Evolutionary conservation across 2,797 vertebrate genomes (phyloP).

Genomic region (Vultur gryphus): DNA sequence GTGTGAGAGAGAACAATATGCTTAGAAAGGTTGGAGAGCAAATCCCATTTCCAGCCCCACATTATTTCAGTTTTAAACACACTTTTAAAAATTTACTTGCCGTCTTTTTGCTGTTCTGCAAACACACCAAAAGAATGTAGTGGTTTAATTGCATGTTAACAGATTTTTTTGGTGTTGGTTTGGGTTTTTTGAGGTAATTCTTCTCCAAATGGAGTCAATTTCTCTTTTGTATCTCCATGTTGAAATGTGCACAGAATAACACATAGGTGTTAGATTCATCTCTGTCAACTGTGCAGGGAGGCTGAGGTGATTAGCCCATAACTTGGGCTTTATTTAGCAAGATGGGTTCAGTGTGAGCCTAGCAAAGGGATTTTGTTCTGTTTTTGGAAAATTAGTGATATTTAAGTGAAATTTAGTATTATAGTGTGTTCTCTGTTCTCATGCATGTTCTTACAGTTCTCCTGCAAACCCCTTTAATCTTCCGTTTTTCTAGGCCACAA

Average conservation of each 20-base stretch:
- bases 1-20: not conserved
- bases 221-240: not conserved
- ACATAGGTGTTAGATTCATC: not conserved
- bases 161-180: not conserved
- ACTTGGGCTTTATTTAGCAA: not conserved
- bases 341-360: not conserved
- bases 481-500: not conserved
- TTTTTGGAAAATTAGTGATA: not conserved
- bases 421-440: not conserved
- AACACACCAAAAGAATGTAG: not conserved
- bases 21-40: not conserved
- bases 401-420: not conserved
- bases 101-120: rapidly evolving
- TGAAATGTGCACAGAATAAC: not conserved
- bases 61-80: not conserved
- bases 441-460: not conserved
- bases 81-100: not conserved
- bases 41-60: not conserved
- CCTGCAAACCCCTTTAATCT: not conserved
- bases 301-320: not conserved
- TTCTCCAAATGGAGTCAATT: not conserved
- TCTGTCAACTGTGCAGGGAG: not conserved
- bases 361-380: not conserved
- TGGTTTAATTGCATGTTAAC: not conserved
- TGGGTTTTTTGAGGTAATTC: not conserved